A percentile compares a stretch with the other conserved stretches of the same genome.
Conservation (phyloP, 2,888 invertebrate species). For the Emmelina monodactyla region DNA sequence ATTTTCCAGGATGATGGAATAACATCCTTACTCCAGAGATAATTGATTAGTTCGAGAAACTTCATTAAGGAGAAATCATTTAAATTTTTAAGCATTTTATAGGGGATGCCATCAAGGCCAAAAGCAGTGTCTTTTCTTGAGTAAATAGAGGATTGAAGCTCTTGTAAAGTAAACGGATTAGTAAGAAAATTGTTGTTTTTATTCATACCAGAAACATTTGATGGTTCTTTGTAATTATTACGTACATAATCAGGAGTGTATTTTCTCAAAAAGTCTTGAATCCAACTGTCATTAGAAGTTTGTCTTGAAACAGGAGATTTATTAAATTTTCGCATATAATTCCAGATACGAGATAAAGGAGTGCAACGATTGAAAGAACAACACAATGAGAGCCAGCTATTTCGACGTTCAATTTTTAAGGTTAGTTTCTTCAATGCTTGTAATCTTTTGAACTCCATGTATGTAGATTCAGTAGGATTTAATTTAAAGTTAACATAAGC, state of each 20-base stretch:
- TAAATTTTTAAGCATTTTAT: constrained; percentile 2
- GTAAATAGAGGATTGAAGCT: constrained; percentile 2
- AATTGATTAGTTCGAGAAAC: constrained; percentile 2
- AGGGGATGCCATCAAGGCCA: constrained; percentile 2
- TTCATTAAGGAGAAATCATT: not conserved
- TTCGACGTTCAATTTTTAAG: constrained; percentile 4
- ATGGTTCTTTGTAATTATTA: no score
- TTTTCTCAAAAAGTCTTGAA: not conserved
- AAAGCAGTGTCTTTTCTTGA: constrained; percentile 6
- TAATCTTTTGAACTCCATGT: constrained; percentile 6
- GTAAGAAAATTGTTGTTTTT: constrained; percentile 1
- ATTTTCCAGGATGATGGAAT: constrained; percentile 9
- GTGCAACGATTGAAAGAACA: constrained; percentile 6
- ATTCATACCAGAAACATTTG: not conserved
- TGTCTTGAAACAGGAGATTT: constrained; percentile 3
- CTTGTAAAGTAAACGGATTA: constrained; percentile 3
- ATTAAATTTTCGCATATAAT: constrained; percentile 7
- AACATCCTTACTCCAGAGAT: constrained; percentile 3
- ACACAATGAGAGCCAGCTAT: constrained; percentile 3
- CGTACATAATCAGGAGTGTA: not conserved
- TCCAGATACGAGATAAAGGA: constrained; percentile 5
- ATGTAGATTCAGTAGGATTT: not conserved
- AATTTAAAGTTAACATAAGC: constrained; percentile 5
- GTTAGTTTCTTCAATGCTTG: constrained; percentile 7
- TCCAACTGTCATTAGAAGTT: not conserved